phyloP scores from a whole-genome alignment of 2,797 vertebrate species.

The Spondyliosoma cantharus region DNA sequence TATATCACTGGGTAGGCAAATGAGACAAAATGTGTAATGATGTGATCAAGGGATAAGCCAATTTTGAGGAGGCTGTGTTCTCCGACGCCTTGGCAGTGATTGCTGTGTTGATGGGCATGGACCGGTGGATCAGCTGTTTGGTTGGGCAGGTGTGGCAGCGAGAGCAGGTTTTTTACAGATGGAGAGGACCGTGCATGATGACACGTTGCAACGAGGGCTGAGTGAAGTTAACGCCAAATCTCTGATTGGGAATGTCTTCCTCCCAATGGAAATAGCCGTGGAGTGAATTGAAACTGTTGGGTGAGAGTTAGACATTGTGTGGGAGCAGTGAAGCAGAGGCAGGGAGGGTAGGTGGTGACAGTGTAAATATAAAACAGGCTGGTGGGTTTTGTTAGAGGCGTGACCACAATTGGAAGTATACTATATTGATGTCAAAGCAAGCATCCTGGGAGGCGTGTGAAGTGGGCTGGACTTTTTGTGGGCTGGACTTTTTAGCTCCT shows the following conservation, averaged over 20 bases:
- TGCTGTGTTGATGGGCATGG: slow-evolving; percentile 26
- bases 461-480: not conserved
- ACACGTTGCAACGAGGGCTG: slow-evolving; percentile 50
- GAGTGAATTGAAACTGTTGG: slow-evolving; percentile 12
- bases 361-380: slow-evolving; percentile 14
- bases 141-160: slow-evolving; percentile 59
- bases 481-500: no score
- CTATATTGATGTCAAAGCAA: slow-evolving; percentile 1
- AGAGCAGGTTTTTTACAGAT: slow-evolving; percentile 59
- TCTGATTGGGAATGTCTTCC: slow-evolving; percentile 41
- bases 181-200: slow-evolving; percentile 49
- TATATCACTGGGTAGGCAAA: slow-evolving; percentile 33
- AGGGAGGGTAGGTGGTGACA: slow-evolving; percentile 6
- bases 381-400: not conserved
- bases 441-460: not conserved
- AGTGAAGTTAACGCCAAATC: slow-evolving; percentile 55
- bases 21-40: slow-evolving; percentile 42
- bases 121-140: slow-evolving; percentile 64
- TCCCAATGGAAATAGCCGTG: slow-evolving; percentile 20
- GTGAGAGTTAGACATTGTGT: slow-evolving; percentile 18
- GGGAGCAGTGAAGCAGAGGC: slow-evolving; percentile 15
- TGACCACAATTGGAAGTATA: not conserved
- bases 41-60: slow-evolving; percentile 43
- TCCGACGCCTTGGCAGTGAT: slow-evolving; percentile 34
- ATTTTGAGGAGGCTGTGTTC: slow-evolving; percentile 41